A percentile compares a stretch with the other conserved stretches of the same genome.
phyloP scores from a whole-genome alignment of 2,888 invertebrate genomes.

The Xanthia icteritia region DNA sequence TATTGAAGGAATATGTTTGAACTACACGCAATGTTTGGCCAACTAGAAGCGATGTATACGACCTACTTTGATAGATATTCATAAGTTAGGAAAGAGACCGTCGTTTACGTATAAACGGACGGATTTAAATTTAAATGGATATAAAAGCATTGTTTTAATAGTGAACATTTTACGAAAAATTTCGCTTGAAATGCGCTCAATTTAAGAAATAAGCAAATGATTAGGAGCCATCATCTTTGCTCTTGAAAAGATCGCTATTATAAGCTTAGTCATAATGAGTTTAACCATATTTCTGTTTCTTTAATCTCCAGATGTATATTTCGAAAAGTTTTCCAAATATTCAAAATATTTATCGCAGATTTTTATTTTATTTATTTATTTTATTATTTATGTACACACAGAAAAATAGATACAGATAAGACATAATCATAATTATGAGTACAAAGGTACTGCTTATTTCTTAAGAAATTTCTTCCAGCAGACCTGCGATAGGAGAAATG shows the following conservation, averaged over 20 bases:
- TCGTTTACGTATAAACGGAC: conserved; percentile 14
- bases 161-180: neutral
- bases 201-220: neutral
- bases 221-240: neutral
- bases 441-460: too few species aligned
- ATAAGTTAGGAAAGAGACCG: conserved; percentile 51
- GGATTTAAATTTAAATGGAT: conserved; percentile 10
- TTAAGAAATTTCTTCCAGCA: too few species aligned
- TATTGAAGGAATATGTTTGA: conserved; percentile 56
- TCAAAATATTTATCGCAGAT: neutral
- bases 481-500: too few species aligned
- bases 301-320: neutral
- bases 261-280: neutral
- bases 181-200: neutral
- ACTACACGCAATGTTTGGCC: conserved; percentile 50
- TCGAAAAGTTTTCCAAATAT: neutral
- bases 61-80: conserved; percentile 53
- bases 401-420: too few species aligned
- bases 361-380: too few species aligned
- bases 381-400: too few species aligned
- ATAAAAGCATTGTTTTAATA: neutral
- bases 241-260: conserved; percentile 1
- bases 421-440: too few species aligned
- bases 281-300: neutral
- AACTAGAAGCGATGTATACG: conserved; percentile 52